Percentiles rank a stretch among this genome's conserved stretches.
Conservation (phyloP, 2,797 vertebrate species). For the Argya squamiceps region DNA sequence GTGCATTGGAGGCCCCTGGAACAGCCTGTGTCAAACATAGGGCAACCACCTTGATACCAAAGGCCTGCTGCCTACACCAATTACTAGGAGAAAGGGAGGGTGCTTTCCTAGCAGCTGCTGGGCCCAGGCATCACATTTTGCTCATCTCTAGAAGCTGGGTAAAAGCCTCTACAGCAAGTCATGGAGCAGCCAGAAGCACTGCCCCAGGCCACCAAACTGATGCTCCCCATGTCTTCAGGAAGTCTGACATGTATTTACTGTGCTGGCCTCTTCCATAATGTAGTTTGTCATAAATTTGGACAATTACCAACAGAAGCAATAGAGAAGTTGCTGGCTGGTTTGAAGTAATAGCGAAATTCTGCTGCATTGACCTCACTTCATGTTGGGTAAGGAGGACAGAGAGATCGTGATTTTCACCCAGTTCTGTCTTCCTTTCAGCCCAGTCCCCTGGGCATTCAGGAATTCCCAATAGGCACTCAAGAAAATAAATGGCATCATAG, state of each 20-base stretch:
- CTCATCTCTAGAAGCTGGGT: not conserved
- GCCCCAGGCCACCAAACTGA: not conserved
- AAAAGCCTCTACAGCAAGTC: not conserved
- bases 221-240: fast-evolving
- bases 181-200: not conserved
- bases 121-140: not conserved
- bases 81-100: not conserved
- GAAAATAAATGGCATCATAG: not conserved
- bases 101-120: not conserved
- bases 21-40: fast-evolving
- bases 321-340: not conserved
- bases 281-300: not conserved
- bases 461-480: not conserved
- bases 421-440: not conserved
- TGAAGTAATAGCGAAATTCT: not conserved
- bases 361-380: not conserved
- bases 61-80: not conserved
- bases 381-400: not conserved
- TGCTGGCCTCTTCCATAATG: not conserved
- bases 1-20: not conserved
- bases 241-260: not conserved
- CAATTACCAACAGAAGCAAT: not conserved
- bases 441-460: not conserved
- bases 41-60: not conserved
- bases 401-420: not conserved